These are phyloP conservation scores for Equus quagga DNA, from an alignment of 2,113 vertebrate genomes.

Conservation along the genomic window DNA sequence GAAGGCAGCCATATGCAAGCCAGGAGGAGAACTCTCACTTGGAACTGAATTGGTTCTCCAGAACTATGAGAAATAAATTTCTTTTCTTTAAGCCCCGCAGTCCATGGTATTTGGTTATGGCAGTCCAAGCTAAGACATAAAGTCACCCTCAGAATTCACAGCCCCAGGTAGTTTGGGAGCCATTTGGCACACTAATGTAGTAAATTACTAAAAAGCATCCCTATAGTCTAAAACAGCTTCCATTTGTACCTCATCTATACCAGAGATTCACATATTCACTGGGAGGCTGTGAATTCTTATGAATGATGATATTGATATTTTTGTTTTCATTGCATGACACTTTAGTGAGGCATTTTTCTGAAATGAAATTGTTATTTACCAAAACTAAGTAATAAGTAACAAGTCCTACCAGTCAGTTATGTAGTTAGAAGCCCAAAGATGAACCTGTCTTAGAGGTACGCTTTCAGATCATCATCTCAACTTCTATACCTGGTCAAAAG, in stretches of 20 bases:
- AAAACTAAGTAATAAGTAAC: neutral
- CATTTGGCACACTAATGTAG: too few species aligned
- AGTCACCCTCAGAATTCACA: neutral
- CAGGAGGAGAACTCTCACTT: neutral
- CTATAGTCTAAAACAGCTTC: neutral
- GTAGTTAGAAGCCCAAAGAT: neutral
- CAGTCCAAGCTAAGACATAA: neutral
- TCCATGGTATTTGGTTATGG: neutral
- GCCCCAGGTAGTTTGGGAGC: neutral
- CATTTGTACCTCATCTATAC: neutral
- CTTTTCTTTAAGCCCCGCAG: neutral
- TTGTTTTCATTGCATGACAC: neutral
- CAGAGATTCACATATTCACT: neutral
- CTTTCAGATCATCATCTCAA: neutral
- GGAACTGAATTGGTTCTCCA: neutral
- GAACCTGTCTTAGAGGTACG: neutral
- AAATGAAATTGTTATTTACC: neutral
- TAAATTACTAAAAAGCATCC: neutral
- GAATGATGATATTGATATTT: neutral
- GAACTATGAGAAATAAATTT: neutral
- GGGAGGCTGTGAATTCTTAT: neutral
- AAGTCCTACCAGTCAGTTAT: neutral
- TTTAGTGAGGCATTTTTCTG: neutral
- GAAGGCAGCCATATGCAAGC: neutral
- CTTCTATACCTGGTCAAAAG: neutral